These are phyloP conservation scores for Crotalus helleri DNA, from an alignment of 2,113 vertebrate genomes.

Conservation along the genomic window DNA sequence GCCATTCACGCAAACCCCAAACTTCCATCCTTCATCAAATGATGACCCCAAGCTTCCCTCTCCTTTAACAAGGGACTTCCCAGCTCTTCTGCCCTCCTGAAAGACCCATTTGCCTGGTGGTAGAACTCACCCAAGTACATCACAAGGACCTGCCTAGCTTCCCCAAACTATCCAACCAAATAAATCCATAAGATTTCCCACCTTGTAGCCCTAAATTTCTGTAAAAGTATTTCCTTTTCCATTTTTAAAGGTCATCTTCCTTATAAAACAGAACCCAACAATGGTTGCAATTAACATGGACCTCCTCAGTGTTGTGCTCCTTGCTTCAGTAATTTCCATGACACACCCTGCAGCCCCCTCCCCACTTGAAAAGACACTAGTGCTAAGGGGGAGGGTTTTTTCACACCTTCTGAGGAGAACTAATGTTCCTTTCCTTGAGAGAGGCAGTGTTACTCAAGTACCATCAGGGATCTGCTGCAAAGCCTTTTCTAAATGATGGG, in stretches of 20 bases:
- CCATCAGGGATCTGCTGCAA: slow-evolving; percentile 69
- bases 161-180: background rate
- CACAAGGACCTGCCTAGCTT: background rate
- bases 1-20: background rate
- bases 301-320: background rate
- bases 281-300: background rate
- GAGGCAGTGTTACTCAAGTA: slow-evolving; percentile 68
- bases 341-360: background rate
- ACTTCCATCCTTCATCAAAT: background rate
- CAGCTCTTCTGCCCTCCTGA: background rate
- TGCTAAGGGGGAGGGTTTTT: slow-evolving; percentile 56
- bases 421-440: slow-evolving; percentile 66
- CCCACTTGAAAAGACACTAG: slow-evolving; percentile 56
- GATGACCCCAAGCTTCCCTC: background rate
- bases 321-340: background rate
- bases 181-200: background rate
- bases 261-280: background rate
- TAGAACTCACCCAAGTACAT: background rate
- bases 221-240: background rate
- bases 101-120: background rate
- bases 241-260: background rate
- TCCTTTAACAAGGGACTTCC: background rate
- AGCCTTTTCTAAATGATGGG: slow-evolving; percentile 69
- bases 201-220: background rate
- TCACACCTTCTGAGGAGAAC: slow-evolving; percentile 70